Evolutionary conservation across 2,113 vertebrate species (phyloP), one percentile per base, ranked within the genome.

Genomic region (Rhea pennata): DNA sequence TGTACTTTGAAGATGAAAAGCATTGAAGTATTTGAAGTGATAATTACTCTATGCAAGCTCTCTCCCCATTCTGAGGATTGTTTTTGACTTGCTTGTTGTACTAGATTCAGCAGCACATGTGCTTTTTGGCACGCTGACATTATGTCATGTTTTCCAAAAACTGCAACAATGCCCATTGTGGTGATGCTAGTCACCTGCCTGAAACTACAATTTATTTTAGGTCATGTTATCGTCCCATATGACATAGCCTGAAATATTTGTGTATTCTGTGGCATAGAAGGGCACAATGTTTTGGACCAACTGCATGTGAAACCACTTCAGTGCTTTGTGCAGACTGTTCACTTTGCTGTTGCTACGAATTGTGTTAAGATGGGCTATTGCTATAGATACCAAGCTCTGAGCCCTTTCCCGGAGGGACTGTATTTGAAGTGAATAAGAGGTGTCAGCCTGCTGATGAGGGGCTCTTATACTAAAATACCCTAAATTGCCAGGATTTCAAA

Each of bases 1-100:
- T 9, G 42, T 15, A 44, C 92, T 95, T 92, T 91, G 94, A 93
- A 92, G 93, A 95, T 91, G 76, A 94, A 88, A 95, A 94, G 80
- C 65, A 2, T 26, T 1, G 2, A 59, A 21, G 56, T 29, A 10
- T 40, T 56, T 44, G 2, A 20, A 54, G 26, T 58, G 70, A 8
- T 62, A n/a, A 56, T 50, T 72, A 5, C 77, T 33, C 58, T 48
- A 69, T 2, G 39, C 67, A 73, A 64, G 48, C 31, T 44, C 59
- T 53, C 58, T 62, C 29, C 50, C 50, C 0, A 1, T 16, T 15
- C 6, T 3, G 14, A 8, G 1, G 48, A n/a, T 15, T 50, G 87
- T 66, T 4, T 78, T 93, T 36, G 56, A 8, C 46, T 36, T 76
- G 16, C 50, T 16, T 3, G 40, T 19, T 66, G 0, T 3, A 2